phyloP scores from a whole-genome alignment of 2,888 invertebrate genomes.

The Drosophila borborema region DNA sequence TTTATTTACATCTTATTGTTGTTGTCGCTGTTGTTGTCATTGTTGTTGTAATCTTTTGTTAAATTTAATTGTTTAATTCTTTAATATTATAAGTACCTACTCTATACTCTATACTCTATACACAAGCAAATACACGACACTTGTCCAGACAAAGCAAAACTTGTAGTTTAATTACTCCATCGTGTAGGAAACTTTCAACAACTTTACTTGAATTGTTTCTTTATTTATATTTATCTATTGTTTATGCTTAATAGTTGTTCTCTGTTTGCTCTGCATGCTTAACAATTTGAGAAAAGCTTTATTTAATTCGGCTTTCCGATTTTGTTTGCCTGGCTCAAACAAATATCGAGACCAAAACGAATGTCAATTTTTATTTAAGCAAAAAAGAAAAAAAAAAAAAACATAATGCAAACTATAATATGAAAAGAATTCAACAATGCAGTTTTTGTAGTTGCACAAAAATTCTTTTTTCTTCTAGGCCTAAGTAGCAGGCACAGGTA shows the following conservation, averaged over 20 bases:
- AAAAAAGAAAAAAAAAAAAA: neutral
- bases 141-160: slow-evolving; percentile 63
- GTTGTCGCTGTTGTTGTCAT: slow-evolving; percentile 51
- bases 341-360: slow-evolving; percentile 60
- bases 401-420: slow-evolving; percentile 1
- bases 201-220: neutral
- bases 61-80: slow-evolving; percentile 5
- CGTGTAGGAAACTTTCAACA: slow-evolving; percentile 29
- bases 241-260: slow-evolving; percentile 29
- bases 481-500: slow-evolving; percentile 49
- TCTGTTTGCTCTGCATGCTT: slow-evolving; percentile 55
- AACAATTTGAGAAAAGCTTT: slow-evolving; percentile 42
- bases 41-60: slow-evolving; percentile 41
- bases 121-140: slow-evolving; percentile 66
- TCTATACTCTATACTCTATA: slow-evolving; percentile 8
- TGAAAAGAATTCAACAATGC: slow-evolving; percentile 23
- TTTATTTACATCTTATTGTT: slow-evolving; percentile 46
- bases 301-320: slow-evolving; percentile 44
- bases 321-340: slow-evolving; percentile 31
- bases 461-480: slow-evolving; percentile 38
- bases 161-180: slow-evolving; percentile 75
- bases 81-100: slow-evolving; percentile 9
- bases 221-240: neutral
- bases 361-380: slow-evolving; percentile 77
- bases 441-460: slow-evolving; percentile 49